These are phyloP conservation scores for Pteronotus mesoamericanus DNA, from an alignment of 2,797 vertebrate species.

Conservation along the genomic window DNA sequence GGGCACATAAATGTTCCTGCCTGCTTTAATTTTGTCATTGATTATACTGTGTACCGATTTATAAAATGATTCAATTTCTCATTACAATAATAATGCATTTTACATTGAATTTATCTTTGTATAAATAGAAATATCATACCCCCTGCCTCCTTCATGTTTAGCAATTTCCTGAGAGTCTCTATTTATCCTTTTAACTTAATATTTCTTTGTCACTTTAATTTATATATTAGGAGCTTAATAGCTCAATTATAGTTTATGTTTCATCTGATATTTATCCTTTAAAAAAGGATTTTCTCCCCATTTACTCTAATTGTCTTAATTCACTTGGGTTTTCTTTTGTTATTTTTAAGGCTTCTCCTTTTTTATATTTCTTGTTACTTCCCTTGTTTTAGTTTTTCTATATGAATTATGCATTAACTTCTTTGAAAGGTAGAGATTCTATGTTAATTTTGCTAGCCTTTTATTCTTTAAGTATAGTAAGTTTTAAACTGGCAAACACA, in stretches of 20 bases:
- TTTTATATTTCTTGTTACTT: background rate
- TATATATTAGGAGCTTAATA: background rate
- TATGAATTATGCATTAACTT: background rate
- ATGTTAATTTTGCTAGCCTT: background rate
- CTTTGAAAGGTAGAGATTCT: slow-evolving; percentile 31
- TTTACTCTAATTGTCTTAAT: slow-evolving; percentile 35
- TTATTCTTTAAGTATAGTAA: background rate
- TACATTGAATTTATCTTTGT: background rate
- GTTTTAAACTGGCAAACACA: slow-evolving; percentile 36
- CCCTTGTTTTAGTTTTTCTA: slow-evolving; percentile 2
- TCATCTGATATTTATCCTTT: background rate
- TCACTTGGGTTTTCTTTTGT: background rate
- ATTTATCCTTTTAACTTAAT: background rate
- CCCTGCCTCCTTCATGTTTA: background rate
- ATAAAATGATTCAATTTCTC: background rate
- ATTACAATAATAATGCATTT: background rate
- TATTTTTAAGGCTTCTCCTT: background rate
- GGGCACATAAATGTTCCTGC: background rate
- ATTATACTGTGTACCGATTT: background rate
- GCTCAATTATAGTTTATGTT: slow-evolving; percentile 37
- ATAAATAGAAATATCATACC: background rate
- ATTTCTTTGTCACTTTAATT: slow-evolving; percentile 19
- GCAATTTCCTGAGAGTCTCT: background rate
- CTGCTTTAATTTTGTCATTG: background rate
- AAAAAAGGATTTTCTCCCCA: background rate